A percentile compares a stretch with the other conserved stretches of the same genome.
Evolutionary conservation across 2,113 vertebrate species (phyloP).

Genomic region (Pogona vitticeps): DNA sequence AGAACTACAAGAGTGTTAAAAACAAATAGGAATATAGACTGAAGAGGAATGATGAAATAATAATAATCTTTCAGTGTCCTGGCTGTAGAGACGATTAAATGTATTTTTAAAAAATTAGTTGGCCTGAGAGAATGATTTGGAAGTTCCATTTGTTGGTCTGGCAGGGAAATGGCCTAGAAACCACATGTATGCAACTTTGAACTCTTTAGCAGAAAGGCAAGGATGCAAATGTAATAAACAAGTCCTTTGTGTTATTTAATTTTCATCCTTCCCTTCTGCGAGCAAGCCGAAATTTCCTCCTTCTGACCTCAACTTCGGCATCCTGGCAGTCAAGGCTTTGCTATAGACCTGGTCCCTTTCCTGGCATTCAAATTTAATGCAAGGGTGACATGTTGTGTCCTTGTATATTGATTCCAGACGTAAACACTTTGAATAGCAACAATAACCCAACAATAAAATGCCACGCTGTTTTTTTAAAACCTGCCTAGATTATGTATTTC

Average conservation of each 20-base stretch:
- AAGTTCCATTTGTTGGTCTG: conserved; percentile 5
- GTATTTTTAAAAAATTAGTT: neutral
- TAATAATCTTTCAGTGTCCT: neutral
- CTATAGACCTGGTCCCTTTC: neutral
- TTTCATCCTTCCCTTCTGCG: neutral
- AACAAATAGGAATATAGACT: conserved; percentile 1
- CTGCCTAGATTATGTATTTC: too few species aligned
- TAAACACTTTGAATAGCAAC: too few species aligned
- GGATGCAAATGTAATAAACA: neutral
- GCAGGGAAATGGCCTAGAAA: neutral
- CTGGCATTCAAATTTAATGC: neutral
- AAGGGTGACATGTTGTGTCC: neutral
- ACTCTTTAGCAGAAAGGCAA: neutral
- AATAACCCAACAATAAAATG: too few species aligned
- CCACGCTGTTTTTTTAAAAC: too few species aligned
- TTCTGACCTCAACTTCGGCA: neutral
- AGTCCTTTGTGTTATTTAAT: neutral
- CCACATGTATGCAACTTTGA: too few species aligned
- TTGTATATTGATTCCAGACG: neutral
- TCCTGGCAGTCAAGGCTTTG: neutral
- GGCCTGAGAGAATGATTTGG: neutral
- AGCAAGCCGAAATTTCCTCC: neutral
- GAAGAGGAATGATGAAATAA: conserved; percentile 8
- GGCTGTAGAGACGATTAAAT: neutral
- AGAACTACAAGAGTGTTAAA: conserved; percentile 8